These are phyloP conservation scores for Myotis planiceps DNA, from an alignment of 2,797 vertebrate species.

Conservation along the genomic window DNA sequence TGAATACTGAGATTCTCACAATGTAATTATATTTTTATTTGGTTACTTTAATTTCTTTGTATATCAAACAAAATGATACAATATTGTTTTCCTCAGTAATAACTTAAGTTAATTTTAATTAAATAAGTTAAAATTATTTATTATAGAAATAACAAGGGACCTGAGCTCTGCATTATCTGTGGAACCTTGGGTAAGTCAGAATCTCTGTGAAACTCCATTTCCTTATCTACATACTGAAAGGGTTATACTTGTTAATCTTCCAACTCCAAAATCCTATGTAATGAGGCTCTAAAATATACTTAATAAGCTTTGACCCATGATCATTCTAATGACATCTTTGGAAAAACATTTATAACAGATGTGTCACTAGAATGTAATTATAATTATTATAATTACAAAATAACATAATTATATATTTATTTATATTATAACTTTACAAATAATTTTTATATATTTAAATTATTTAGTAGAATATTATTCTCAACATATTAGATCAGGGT, in stretches of 20 bases:
- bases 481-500: neutral
- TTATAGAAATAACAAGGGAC: slow-evolving; percentile 11
- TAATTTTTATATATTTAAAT: neutral
- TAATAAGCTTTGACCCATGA: slow-evolving; percentile 7
- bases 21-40: neutral
- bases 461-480: slow-evolving; percentile 31
- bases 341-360: neutral
- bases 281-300: neutral
- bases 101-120: slow-evolving; percentile 48
- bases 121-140: slow-evolving; percentile 35
- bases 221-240: neutral
- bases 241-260: neutral
- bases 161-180: neutral
- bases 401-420: neutral
- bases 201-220: neutral
- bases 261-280: slow-evolving; percentile 24
- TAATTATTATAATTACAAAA: neutral
- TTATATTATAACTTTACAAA: neutral
- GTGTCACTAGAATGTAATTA: neutral
- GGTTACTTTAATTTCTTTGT: neutral
- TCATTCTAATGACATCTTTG: neutral
- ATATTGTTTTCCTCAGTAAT: neutral
- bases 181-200: neutral
- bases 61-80: neutral
- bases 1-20: neutral